Percentiles rank a stretch among this genome's conserved stretches.
phyloP scores from a whole-genome alignment of 2,113 vertebrate genomes.

The Pteruthius melanotis region DNA sequence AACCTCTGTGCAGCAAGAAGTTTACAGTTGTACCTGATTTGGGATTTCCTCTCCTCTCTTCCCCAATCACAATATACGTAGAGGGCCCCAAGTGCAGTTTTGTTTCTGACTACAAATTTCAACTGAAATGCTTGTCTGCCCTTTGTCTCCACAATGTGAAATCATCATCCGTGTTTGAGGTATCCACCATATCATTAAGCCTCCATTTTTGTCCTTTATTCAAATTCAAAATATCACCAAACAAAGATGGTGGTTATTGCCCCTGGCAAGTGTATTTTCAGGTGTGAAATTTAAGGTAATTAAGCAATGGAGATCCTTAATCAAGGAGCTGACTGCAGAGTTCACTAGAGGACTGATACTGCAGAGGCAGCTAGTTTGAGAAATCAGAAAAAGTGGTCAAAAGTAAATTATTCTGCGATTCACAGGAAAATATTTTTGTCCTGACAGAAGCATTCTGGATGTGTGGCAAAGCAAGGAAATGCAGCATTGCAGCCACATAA shows the following conservation, averaged over 20 bases:
- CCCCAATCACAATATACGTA: no score
- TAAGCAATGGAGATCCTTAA: neutral
- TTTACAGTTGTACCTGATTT: neutral
- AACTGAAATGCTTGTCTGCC: neutral
- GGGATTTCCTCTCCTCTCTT: neutral
- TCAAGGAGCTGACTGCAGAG: neutral
- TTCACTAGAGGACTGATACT: neutral
- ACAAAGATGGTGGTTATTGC: neutral
- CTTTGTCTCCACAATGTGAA: neutral
- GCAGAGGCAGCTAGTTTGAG: neutral
- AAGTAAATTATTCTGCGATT: neutral
- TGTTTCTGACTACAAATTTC: neutral
- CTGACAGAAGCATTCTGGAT: neutral
- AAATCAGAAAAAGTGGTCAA: neutral
- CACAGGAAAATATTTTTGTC: neutral
- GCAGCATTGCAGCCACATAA: neutral
- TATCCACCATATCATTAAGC: neutral
- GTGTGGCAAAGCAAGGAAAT: neutral
- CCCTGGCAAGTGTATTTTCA: neutral
- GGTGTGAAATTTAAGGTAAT: neutral
- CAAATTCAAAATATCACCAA: no score
- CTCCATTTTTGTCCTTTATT: neutral
- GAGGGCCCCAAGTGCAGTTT: neutral
- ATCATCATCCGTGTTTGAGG: neutral
- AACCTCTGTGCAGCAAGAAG: neutral